Evolutionary conservation across 2,113 vertebrate genomes (phyloP), one percentile per base, ranked within the genome.

Genomic region (Delphinus delphis): DNA sequence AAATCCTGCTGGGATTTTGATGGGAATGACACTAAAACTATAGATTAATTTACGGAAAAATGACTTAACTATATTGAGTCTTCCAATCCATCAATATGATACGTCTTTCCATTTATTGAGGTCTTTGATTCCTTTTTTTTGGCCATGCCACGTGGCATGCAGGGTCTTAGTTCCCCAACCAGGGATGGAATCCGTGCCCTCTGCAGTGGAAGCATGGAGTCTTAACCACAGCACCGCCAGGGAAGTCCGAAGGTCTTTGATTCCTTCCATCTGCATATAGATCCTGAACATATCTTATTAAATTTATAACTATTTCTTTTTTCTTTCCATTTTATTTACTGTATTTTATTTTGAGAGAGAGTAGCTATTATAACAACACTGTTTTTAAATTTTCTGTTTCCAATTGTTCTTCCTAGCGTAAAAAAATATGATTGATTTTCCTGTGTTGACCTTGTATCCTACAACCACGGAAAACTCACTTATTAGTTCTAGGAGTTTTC

Each of bases 261-360:
- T 90, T 95, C 31, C 60, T 77, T 84, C 31, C 36, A 77, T 58
- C 60, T 90, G 20, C 55, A 84, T 84, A 95, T 28, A 95, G 60
- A 77, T 68, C 31, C 47, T 60, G 23, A 84, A 84, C 36, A 47
- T 82, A 90, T 7, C 25, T 83, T 83, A 55, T 18, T 67, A 65
- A 44, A 58, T 55, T 65, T 67, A 83, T 65, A 83, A 74, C 67
- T 76, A 58, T 62, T 70, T 88, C 11, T 80, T 73, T 73, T 41
- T 73, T 8, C 18, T 21, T 81, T 81, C 38, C 26, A 8, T 60
- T 60, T 28, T 65, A 65, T 65, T 65, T 65, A 12, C 31, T 65
- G 26, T 65, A n/a, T 80, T 31, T 89, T 33, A 13, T 85, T 31
- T n/a, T 5, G 50, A 53, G 50, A 53, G 50, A 50, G 7, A 7